These are phyloP conservation scores for Mobula birostris DNA, from an alignment of 2,113 vertebrate species.

Conservation along the genomic window DNA sequence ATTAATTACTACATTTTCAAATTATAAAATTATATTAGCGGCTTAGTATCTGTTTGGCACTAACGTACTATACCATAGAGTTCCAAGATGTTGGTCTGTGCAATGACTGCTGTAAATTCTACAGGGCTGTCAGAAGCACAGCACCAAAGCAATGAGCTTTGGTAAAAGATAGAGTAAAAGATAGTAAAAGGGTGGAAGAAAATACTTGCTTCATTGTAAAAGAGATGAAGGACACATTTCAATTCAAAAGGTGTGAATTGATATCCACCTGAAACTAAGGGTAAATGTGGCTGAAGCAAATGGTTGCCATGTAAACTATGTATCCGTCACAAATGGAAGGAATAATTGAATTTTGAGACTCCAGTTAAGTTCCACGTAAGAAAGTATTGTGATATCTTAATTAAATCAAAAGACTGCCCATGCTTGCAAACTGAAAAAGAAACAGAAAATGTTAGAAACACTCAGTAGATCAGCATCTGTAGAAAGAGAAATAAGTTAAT, in stretches of 20 bases:
- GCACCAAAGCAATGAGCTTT: not conserved
- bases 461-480: too few relatives aligned
- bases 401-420: not conserved
- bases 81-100: not conserved
- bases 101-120: not conserved
- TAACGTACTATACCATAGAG: not conserved
- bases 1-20: not conserved
- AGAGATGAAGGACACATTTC: not conserved
- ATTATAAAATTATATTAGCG: not conserved
- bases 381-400: slow-evolving; percentile 38
- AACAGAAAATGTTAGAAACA: too few relatives aligned
- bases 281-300: not conserved
- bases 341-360: slow-evolving; percentile 44
- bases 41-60: slow-evolving; percentile 39
- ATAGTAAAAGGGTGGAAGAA: not conserved
- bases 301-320: not conserved
- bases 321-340: slow-evolving; percentile 38
- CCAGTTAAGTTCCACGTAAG: slow-evolving; percentile 43
- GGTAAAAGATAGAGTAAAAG: not conserved
- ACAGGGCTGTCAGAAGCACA: too few relatives aligned
- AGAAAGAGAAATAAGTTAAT: too few relatives aligned
- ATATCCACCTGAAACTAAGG: not conserved
- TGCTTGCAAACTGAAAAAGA: not conserved
- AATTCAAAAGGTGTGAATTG: not conserved
- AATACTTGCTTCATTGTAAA: not conserved